Base-by-base conservation (phyloP, 2,888 invertebrate genomes). In the Lomographa bimaculata region DNA sequence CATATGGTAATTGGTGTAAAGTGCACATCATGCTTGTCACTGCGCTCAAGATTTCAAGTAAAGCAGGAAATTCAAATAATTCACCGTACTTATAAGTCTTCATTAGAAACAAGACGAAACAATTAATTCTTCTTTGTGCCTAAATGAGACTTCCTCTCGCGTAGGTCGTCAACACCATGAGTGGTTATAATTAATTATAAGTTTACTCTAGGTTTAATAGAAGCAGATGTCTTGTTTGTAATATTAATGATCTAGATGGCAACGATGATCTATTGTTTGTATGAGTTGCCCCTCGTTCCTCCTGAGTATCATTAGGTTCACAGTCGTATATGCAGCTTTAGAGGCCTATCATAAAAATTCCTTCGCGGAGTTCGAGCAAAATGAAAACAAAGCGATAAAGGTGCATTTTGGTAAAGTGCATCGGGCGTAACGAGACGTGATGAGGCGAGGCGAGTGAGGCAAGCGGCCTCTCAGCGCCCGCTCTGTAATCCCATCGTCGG, bases 401-500 rank as follows among this genome's bases (percentile, higher is more conserved):
- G 39, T 38, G 10, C 33, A 37, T 50, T 51, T 48, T 42, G 46
- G 39, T 28, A 35, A 53, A 57, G 56, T 60, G 52, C 57, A 48
- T 38, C 35, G 51, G 50, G 55, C 37, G 60, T 71, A 72, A 68
- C 70, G 60, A 74, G 65, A 60, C 66, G 69, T 67, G 68, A 58
- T 61, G 61, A 54, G 59, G 63, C 59, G 56, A 50, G 56, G 37
- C 34, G 30, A 19, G 29, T 25, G 24, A 17, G 50, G 46, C 49
- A 27, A 55, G 41, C 40, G 56, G 58, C 38, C 41, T 35, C 46
- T 27, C 48, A 72, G 73, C 71, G 63, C 63, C 64, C 65, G 67
- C 76, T 75, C 81, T 84, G 85, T 85, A 85, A 85, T 85, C 81
- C 81, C 83, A 81, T 78, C 58, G 78, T 56, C 77, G 82, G 84